Evolutionary conservation across 2,888 invertebrate genomes (phyloP), one percentile per base, ranked within the genome.

Genomic region (Melanchra persicariae): DNA sequence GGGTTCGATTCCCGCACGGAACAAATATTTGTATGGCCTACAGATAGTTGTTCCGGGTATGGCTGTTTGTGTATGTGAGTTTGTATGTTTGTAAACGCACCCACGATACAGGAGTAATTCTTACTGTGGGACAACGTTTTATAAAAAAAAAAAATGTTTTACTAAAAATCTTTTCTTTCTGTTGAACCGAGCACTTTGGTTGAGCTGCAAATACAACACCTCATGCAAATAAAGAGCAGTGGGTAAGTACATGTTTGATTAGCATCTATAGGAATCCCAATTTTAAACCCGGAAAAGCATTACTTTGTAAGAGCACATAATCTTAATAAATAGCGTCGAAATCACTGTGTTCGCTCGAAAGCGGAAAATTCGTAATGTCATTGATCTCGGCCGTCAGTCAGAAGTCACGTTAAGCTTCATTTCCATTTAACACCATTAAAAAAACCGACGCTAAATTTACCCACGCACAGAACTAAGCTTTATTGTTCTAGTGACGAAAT

Each of bases 341-440:
- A 15, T 59, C 30, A 49, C 10, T 66, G 30, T 47, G 49, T 2
- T 47, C 19, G 43, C 26, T 22, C 19, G 26, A 37, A 43, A 37
- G 58, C 30, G 22, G 57, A 57, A 52, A 62, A 52, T 22, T 70
- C 61, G 19, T 62, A 61, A 40, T 51, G 57, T 34, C 43, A 54
- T 58, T 72, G 66, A 77, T 73, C 78, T 77, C 62, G 12, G 49
- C 45, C 43, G 62, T 55, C 51, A 67, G 30, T 73, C 51, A 45
- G 26, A 22, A 73, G 66, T 49, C 77, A 77, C 78, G 67, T 63
- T 73, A 67, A 77, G 62, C 78, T 45, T 40, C 34, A 12, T 59
- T 45, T 59, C 58, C 37, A 66, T 77, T 73, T 51, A 76, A 57
- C 51, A 71, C 51, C n/a, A 76, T 77, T 70, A 77, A 64, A 74